phyloP scores from a whole-genome alignment of 2,113 vertebrate genomes.

The Eublepharis macularius region DNA sequence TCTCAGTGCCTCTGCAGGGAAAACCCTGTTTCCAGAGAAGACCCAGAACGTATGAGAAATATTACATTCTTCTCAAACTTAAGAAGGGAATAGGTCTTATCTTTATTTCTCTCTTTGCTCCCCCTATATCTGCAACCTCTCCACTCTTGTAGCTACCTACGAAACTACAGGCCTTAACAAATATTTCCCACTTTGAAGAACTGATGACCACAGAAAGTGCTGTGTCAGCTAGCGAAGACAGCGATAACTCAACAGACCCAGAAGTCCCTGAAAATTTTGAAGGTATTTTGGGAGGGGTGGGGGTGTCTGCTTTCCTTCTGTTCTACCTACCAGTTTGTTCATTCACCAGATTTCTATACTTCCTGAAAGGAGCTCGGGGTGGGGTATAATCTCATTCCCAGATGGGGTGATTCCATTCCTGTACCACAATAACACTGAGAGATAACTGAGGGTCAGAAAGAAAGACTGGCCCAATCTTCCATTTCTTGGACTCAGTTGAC shows the following conservation, averaged over 20 bases:
- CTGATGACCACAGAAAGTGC: conserved; percentile 45
- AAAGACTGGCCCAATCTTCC: too few relatives aligned
- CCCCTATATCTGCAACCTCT: neutral
- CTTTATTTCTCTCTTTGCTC: conserved; percentile 11
- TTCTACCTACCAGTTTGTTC: too few relatives aligned
- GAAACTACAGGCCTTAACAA: neutral
- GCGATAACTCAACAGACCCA: conserved; percentile 17
- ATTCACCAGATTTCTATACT: too few relatives aligned
- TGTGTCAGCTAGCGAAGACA: neutral
- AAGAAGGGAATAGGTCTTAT: neutral
- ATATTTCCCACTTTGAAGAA: conserved; percentile 29
- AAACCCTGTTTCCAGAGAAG: too few relatives aligned
- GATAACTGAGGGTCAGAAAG: too few relatives aligned
- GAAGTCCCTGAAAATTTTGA: neutral
- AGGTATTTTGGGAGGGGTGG: conserved; percentile 47
- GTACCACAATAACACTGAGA: too few relatives aligned
- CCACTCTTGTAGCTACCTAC: conserved; percentile 34
- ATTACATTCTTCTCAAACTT: neutral
- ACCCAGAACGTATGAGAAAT: too few relatives aligned
- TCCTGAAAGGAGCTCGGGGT: too few relatives aligned
- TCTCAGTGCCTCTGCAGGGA: too few relatives aligned
- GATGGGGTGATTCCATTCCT: too few relatives aligned
- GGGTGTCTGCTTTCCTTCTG: neutral
- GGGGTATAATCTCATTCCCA: too few relatives aligned
- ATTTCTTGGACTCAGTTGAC: too few relatives aligned